A percentile compares a stretch with the other conserved stretches of the same genome.
Conservation (phyloP, 2,113 vertebrate genomes). For the Sclerurus mexicanus region DNA sequence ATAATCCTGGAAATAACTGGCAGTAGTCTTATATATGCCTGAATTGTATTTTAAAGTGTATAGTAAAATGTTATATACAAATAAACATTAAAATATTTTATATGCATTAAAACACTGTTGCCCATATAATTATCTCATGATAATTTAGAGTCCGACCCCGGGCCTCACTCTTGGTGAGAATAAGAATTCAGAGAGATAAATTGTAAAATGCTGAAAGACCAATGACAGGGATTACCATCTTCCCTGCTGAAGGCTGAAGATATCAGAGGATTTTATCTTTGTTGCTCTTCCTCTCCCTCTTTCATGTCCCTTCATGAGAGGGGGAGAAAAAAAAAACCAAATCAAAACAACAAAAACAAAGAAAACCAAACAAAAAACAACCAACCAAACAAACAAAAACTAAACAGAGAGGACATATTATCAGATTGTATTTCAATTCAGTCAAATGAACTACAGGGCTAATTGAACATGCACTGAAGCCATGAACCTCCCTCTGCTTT, state of each 20-base stretch:
- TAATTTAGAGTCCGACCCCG: not conserved
- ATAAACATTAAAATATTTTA: not conserved
- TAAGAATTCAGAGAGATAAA: not conserved
- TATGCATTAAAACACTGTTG: not conserved
- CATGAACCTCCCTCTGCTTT: not conserved
- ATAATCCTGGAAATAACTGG: not conserved
- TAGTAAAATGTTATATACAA: not conserved
- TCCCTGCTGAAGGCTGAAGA: not conserved
- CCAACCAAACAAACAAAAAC: not conserved
- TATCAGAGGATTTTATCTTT: not conserved
- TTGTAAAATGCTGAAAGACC: not conserved
- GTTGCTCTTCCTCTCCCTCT: not conserved
- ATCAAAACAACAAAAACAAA: too few species aligned
- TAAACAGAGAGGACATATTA: not conserved
- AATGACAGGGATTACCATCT: not conserved
- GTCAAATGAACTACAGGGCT: not conserved
- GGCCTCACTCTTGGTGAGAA: not conserved
- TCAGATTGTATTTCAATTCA: not conserved
- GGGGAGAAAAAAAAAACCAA: too few species aligned
- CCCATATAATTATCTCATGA: not conserved
- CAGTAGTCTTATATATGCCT: not conserved
- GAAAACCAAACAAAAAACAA: too few species aligned
- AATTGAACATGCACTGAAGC: not conserved
- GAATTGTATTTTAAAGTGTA: not conserved
- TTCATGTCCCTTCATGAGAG: not conserved